phyloP scores from a whole-genome alignment of 2,113 vertebrate species.

The Nothoprocta pentlandii region DNA sequence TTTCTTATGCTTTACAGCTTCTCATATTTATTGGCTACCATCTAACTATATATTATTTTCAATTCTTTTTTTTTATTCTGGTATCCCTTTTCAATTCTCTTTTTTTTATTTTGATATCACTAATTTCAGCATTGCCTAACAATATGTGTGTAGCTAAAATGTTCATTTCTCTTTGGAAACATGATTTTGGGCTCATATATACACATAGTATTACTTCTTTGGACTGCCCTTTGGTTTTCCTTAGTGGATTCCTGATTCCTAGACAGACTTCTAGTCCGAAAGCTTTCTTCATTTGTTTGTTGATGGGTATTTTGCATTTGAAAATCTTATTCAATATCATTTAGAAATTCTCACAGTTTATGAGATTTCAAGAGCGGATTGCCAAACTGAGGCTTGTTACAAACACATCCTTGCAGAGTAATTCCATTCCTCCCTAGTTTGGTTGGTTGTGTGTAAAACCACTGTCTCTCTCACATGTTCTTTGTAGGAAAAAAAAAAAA shows the following conservation, averaged over 20 bases:
- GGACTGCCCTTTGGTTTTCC: not conserved
- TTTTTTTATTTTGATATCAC: not conserved
- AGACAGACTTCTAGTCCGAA: not conserved
- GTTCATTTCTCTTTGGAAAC: not conserved
- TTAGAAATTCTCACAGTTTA: not conserved
- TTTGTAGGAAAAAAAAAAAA: not conserved
- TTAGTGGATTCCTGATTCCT: not conserved
- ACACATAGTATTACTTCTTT: not conserved
- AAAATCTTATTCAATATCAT: not conserved
- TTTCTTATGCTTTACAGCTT: not conserved
- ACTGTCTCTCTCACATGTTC: not conserved
- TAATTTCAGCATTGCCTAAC: not conserved
- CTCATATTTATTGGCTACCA: not conserved
- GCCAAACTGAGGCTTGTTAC: not conserved
- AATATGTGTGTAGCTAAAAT: not conserved
- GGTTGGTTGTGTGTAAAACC: not conserved
- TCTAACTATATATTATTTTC: not conserved
- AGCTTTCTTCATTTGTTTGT: not conserved
- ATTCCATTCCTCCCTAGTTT: not conserved
- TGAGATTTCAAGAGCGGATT: not conserved
- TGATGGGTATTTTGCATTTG: not conserved
- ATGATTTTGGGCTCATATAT: not conserved
- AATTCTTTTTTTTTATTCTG: not conserved
- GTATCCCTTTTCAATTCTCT: too few species aligned
- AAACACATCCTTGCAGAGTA: not conserved